Conservation (phyloP, 53 echinoderm and acorn worm genomes). For the Holothuria scabra region DNA sequence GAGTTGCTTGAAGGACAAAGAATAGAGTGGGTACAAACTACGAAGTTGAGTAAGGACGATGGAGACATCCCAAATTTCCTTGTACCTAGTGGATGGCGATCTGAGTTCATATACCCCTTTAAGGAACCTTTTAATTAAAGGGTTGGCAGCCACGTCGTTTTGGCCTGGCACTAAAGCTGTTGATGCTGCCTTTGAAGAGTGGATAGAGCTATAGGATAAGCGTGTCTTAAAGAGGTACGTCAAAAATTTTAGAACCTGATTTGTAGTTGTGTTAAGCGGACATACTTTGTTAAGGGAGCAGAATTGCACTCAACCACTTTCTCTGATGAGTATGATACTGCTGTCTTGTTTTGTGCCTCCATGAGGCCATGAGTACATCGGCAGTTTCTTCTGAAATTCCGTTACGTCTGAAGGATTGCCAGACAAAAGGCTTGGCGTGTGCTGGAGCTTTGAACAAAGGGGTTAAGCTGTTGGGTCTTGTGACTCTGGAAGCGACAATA, state of each 20-base stretch:
- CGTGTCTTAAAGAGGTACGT: slow-evolving; percentile 11
- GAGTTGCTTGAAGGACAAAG: background rate
- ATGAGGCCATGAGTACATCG: slow-evolving; percentile 19
- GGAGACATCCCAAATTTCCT: slow-evolving; percentile 6
- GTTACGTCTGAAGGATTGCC: background rate
- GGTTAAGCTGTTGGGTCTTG: background rate
- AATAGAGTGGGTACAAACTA: background rate
- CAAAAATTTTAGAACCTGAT: slow-evolving; percentile 29
- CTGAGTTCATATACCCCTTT: slow-evolving; percentile 40
- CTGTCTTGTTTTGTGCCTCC: slow-evolving; percentile 27
- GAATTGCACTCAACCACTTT: slow-evolving; percentile 20
- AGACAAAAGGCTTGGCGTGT: slow-evolving; percentile 3
- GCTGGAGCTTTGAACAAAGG: background rate
- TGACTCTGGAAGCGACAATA: background rate
- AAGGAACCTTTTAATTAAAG: slow-evolving; percentile 33
- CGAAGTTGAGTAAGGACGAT: background rate
- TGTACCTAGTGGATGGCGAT: background rate
- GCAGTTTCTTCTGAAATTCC: slow-evolving; percentile 39
- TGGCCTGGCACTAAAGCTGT: background rate
- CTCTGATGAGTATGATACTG: slow-evolving; percentile 14
- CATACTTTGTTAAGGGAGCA: slow-evolving; percentile 11
- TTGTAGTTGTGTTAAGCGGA: slow-evolving; percentile 10
- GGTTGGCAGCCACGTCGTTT: background rate
- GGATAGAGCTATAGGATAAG: slow-evolving; percentile 7
- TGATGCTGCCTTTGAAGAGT: background rate